Conservation (phyloP, 2,888 invertebrate genomes). For the Hesperia comma region DNA sequence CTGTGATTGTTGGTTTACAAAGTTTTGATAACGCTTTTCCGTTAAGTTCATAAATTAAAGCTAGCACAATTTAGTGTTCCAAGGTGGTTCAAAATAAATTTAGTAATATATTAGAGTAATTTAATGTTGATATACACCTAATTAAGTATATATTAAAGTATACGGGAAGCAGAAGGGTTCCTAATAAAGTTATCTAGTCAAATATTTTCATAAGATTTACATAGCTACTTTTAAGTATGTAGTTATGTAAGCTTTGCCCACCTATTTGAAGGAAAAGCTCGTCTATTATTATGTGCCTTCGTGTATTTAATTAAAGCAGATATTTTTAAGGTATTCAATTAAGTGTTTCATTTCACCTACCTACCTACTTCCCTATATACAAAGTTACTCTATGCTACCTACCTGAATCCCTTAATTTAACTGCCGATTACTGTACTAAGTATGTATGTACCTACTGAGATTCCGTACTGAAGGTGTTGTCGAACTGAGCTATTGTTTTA, state of each 20-base stretch:
- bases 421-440: too few species aligned
- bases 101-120: too few species aligned
- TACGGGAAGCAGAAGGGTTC: conserved; percentile 19
- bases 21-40: not conserved
- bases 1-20: conserved; percentile 36
- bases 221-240: conserved; percentile 9
- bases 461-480: too few species aligned
- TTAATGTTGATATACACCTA: too few species aligned
- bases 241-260: conserved; percentile 33
- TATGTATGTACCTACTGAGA: too few species aligned
- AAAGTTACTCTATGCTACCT: too few species aligned
- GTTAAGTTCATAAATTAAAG: not conserved
- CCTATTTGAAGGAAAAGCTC: conserved; percentile 39
- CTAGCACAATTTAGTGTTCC: conserved; percentile 12
- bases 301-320: conserved; percentile 42
- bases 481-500: too few species aligned
- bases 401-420: too few species aligned
- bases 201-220: conserved; percentile 39
- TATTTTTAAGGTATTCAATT: conserved; percentile 25
- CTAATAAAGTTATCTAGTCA: conserved; percentile 38
- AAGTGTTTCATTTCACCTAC: conserved; percentile 22
- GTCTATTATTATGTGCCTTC: conserved; percentile 40
- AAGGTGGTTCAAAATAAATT: not conserved
- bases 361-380: too few species aligned
- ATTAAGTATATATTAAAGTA: not conserved